Evolutionary conservation across 1,140 invertebrate species (phyloP).

Genomic region (Subanguina moxae): DNA sequence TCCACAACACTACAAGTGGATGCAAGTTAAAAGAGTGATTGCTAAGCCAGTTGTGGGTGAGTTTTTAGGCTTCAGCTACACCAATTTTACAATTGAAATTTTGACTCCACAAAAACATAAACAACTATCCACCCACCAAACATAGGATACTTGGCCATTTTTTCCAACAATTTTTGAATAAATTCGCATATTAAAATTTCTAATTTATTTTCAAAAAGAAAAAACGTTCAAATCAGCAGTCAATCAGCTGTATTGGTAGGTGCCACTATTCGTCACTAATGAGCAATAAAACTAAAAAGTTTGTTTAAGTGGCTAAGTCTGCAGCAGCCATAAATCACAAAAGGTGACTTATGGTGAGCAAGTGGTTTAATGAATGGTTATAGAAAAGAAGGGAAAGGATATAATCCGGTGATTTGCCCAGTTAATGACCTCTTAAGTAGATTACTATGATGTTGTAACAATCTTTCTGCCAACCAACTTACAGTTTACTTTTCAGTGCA

Average conservation of each 20-base stretch:
- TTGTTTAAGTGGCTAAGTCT: neutral
- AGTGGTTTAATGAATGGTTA: conserved; percentile 1
- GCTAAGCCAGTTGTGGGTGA: neutral
- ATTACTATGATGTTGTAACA: conserved; percentile 9
- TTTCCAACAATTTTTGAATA: too few relatives aligned
- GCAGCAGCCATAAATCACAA: neutral
- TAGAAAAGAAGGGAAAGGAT: neutral
- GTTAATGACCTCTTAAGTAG: neutral
- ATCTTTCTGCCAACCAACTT: neutral
- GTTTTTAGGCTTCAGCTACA: neutral
- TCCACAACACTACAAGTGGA: conserved; percentile 16
- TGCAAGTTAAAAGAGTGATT: conserved; percentile 14
- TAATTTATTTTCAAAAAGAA: conserved; percentile 1
- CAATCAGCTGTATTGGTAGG: neutral
- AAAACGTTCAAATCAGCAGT: neutral
- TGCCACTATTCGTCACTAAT: neutral
- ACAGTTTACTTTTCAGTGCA: neutral
- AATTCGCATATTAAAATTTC: too few relatives aligned
- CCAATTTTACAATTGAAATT: neutral
- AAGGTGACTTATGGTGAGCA: conserved; percentile 5
- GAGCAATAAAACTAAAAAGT: too few relatives aligned
- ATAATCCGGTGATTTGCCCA: too few relatives aligned
- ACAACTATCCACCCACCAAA: too few relatives aligned
- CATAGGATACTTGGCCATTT: too few relatives aligned
- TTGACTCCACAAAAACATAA: too few relatives aligned